Evolutionary conservation across 2,113 vertebrate species (phyloP).

Genomic region (Sterna hirundo): DNA sequence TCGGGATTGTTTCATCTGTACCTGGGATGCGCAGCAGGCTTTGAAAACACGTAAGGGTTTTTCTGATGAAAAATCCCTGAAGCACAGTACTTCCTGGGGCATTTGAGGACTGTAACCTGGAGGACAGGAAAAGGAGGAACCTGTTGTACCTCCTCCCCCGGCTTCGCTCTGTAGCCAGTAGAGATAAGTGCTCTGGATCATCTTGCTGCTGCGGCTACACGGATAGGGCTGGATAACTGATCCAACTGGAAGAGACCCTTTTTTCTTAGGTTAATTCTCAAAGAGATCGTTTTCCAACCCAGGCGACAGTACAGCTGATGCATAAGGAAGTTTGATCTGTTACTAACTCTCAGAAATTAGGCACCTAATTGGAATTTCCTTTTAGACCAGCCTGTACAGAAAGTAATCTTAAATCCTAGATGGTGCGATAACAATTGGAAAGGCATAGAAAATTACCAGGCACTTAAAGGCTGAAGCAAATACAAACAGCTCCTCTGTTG

Average conservation of each 20-base stretch:
- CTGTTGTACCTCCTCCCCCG: accelerated
- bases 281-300: not conserved
- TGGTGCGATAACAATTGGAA: not conserved
- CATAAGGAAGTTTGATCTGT: not conserved
- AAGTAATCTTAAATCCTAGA: not conserved
- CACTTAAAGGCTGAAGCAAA: not conserved
- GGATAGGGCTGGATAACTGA: not conserved
- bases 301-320: not conserved
- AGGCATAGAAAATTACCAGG: not conserved
- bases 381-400: not conserved
- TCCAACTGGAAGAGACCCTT: not conserved
- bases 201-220: not conserved
- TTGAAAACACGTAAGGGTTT: not conserved
- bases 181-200: not conserved
- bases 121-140: not conserved
- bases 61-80: not conserved
- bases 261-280: not conserved
- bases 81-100: accelerated
- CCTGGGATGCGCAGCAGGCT: not conserved
- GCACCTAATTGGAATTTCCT: not conserved
- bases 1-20: not conserved
- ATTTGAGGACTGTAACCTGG: not conserved
- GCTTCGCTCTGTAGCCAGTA: not conserved
- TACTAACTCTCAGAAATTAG: not conserved
- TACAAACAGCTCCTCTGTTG: not conserved